Conservation (phyloP, 2,113 vertebrate species). For the Micronycteris hirsuta region DNA sequence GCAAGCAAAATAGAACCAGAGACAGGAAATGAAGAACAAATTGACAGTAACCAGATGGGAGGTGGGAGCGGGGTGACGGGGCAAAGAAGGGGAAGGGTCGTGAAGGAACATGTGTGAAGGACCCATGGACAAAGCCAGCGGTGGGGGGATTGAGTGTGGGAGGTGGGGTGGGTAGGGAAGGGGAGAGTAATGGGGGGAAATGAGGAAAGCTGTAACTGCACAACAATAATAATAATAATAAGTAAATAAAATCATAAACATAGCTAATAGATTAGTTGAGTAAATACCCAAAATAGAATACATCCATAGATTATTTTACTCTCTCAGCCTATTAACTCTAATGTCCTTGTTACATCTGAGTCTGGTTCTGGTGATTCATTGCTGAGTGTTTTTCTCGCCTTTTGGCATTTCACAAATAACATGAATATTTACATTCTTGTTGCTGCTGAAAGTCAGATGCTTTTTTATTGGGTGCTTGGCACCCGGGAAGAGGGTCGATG, state of each 20-base stretch:
- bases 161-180: no score
- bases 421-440: no score
- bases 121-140: no score
- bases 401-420: neutral
- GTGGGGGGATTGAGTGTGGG: no score
- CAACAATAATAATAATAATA: no score
- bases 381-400: neutral
- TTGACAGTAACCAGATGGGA: no score
- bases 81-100: no score
- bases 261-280: neutral
- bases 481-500: neutral
- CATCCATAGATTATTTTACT: neutral
- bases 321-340: neutral
- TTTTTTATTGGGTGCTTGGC: neutral
- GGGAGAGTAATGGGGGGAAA: no score
- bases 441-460: neutral
- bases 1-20: no score
- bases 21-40: no score
- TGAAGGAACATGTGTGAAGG: no score
- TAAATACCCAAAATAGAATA: neutral
- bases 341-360: neutral
- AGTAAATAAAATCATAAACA: neutral
- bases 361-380: neutral
- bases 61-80: rapidly evolving
- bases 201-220: no score